Conservation (phyloP, 2,113 vertebrate genomes). For the Tupaia tana region DNA sequence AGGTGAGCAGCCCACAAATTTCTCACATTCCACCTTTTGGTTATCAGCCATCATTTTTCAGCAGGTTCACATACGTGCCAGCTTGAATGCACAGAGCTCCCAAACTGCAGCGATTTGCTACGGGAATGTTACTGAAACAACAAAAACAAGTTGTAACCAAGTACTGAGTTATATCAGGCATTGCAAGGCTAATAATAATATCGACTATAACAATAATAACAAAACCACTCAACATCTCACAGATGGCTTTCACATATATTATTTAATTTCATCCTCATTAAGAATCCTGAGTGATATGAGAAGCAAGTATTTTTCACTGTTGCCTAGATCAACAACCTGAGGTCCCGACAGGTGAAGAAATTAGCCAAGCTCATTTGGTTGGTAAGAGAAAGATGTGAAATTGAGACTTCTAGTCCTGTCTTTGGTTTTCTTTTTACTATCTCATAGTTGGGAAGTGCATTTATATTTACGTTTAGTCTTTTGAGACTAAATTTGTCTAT, state of each 20-base stretch:
- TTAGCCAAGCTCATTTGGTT: not conserved
- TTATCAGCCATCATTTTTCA: conserved; percentile 73
- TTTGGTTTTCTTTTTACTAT: not conserved
- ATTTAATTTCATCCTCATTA: conserved; percentile 52
- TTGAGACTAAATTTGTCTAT: not conserved
- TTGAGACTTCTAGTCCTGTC: not conserved
- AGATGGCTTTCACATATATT: conserved; percentile 38
- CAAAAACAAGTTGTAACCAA: conserved; percentile 47
- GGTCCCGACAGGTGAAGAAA: conserved; percentile 48
- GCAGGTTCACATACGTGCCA: conserved; percentile 57
- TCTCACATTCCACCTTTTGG: conserved; percentile 64
- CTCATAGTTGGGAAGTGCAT: no score
- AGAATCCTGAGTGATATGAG: not conserved
- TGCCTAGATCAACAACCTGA: conserved; percentile 37
- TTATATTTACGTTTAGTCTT: not conserved
- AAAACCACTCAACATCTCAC: conserved; percentile 29
- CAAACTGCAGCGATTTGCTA: not conserved
- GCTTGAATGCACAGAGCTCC: not conserved
- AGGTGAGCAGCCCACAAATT: conserved; percentile 68
- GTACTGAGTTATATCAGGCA: not conserved
- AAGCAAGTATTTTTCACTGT: conserved; percentile 9
- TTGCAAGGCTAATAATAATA: conserved; percentile 32
- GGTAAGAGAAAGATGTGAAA: not conserved
- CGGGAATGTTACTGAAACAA: conserved; percentile 64
- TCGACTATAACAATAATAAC: conserved; percentile 3